phyloP scores from a whole-genome alignment of 2,113 vertebrate species.

The Rhinogobius similis region DNA sequence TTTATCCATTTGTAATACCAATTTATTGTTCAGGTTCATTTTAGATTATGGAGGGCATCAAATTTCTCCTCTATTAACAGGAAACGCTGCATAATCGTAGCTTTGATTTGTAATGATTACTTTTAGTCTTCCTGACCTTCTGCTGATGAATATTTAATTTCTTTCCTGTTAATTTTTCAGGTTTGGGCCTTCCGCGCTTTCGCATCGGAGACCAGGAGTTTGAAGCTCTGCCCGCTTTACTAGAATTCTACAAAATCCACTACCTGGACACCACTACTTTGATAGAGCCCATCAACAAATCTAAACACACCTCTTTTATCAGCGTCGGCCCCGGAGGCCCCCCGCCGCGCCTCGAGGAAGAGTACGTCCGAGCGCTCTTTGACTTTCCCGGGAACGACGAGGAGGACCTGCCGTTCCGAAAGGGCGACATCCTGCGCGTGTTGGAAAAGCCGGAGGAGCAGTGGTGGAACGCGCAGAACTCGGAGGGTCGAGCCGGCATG shows the following conservation, averaged over 20 bases:
- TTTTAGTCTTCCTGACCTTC: too few species aligned
- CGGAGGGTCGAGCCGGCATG: slow-evolving; percentile 93
- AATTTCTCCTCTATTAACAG: too few species aligned
- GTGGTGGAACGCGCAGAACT: slow-evolving; percentile 98
- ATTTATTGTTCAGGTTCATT: too few species aligned
- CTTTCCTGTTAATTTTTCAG: slow-evolving; percentile 61
- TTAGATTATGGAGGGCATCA: too few species aligned
- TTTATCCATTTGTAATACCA: too few species aligned
- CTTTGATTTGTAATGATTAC: too few species aligned
- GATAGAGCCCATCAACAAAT: slow-evolving; percentile 93
- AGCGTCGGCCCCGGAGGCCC: slow-evolving; percentile 63
- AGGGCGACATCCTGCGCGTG: slow-evolving; percentile 93
- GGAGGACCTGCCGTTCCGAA: slow-evolving; percentile 98
- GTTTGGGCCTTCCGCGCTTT: slow-evolving; percentile 84
- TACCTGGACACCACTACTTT: slow-evolving; percentile 99
- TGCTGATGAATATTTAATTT: neutral
- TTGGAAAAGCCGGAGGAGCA: slow-evolving; percentile 99
- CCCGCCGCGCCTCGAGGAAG: slow-evolving; percentile 89
- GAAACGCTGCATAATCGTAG: too few species aligned
- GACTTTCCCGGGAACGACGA: slow-evolving; percentile 98
- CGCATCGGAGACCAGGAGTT: slow-evolving; percentile 99
- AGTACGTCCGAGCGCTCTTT: slow-evolving; percentile 94
- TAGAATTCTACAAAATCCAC: slow-evolving; percentile 99
- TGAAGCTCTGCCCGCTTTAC: slow-evolving; percentile 91
- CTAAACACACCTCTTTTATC: slow-evolving; percentile 83